These are phyloP conservation scores for Elymnias hypermnestra DNA, from an alignment of 1,140 invertebrate genomes.

Conservation along the genomic window DNA sequence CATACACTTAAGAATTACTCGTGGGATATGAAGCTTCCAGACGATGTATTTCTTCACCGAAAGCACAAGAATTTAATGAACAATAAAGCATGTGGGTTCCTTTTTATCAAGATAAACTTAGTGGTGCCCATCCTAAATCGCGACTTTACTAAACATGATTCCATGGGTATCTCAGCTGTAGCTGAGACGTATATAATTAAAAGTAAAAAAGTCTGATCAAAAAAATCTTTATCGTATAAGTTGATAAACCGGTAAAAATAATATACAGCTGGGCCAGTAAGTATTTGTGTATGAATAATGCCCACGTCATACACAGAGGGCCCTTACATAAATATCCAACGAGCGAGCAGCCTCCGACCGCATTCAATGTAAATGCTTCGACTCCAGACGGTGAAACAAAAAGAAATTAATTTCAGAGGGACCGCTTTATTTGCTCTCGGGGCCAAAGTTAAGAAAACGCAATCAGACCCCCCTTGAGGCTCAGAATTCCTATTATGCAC, in stretches of 20 bases:
- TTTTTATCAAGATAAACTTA: no score
- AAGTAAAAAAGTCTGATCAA: no score
- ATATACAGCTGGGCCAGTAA: conserved; percentile 52
- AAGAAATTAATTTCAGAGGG: conserved; percentile 71
- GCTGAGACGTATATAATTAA: no score
- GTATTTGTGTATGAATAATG: conserved; percentile 69
- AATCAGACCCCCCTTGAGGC: conserved; percentile 59
- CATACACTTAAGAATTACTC: no score
- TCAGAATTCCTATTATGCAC: conserved; percentile 43
- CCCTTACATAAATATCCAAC: conserved; percentile 68
- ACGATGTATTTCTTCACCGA: no score
- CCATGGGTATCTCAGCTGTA: no score
- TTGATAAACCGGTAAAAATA: conserved; percentile 64
- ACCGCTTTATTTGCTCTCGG: conserved; percentile 60
- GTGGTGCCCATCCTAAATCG: no score
- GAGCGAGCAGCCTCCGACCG: conserved; percentile 58
- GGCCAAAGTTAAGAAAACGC: conserved; percentile 34
- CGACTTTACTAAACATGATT: no score
- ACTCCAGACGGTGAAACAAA: conserved; percentile 72
- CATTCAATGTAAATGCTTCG: conserved; percentile 73
- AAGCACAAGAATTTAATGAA: no score
- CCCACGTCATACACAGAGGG: conserved; percentile 59
- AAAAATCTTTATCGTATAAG: conserved; percentile 29
- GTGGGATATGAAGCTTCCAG: no score
- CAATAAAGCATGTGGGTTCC: no score